Percentiles rank a stretch among this genome's conserved stretches.
These are phyloP conservation scores for Drosophila kepulauana DNA, from an alignment of 1,140 invertebrate species.

Conservation along the genomic window DNA sequence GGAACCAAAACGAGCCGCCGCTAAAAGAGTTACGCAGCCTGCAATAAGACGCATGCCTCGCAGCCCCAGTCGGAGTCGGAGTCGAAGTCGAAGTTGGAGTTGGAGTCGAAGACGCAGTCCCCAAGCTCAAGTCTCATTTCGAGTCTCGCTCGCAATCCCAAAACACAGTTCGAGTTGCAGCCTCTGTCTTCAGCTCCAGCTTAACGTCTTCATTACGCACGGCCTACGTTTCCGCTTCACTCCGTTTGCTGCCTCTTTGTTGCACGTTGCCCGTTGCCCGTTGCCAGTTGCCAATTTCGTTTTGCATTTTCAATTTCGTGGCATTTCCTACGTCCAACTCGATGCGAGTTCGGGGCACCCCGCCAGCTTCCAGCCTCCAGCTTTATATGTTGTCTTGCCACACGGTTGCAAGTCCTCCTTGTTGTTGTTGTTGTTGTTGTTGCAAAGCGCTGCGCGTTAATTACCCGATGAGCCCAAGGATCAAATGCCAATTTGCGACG, in stretches of 20 bases:
- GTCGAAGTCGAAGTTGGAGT: slow-evolving; percentile 10
- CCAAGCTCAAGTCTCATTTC: not conserved
- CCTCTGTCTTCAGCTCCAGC: slow-evolving; percentile 41
- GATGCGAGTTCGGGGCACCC: slow-evolving; percentile 19
- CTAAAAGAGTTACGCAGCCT: slow-evolving; percentile 74
- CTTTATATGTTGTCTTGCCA: not conserved
- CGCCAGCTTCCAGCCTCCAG: not conserved
- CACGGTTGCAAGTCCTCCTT: slow-evolving; percentile 17
- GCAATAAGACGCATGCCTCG: slow-evolving; percentile 59
- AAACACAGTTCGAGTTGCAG: not conserved
- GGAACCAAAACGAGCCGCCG: slow-evolving; percentile 77
- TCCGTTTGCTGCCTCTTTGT: slow-evolving; percentile 1
- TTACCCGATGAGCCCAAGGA: slow-evolving; percentile 65
- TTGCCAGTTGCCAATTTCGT: slow-evolving; percentile 71
- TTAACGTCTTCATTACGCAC: slow-evolving; percentile 82
- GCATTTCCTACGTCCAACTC: slow-evolving; percentile 64
- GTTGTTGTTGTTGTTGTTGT: not conserved
- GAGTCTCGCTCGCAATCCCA: not conserved
- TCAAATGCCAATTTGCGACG: slow-evolving; percentile 56
- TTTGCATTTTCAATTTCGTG: slow-evolving; percentile 82
- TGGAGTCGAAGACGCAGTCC: not conserved
- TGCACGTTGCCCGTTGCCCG: slow-evolving; percentile 43
- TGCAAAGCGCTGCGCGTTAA: slow-evolving; percentile 46
- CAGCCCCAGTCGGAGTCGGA: slow-evolving; percentile 46
- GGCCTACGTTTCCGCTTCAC: slow-evolving; percentile 54